phyloP scores from a whole-genome alignment of 1,140 invertebrate genomes.

The Lepeophtheirus salmonis region DNA sequence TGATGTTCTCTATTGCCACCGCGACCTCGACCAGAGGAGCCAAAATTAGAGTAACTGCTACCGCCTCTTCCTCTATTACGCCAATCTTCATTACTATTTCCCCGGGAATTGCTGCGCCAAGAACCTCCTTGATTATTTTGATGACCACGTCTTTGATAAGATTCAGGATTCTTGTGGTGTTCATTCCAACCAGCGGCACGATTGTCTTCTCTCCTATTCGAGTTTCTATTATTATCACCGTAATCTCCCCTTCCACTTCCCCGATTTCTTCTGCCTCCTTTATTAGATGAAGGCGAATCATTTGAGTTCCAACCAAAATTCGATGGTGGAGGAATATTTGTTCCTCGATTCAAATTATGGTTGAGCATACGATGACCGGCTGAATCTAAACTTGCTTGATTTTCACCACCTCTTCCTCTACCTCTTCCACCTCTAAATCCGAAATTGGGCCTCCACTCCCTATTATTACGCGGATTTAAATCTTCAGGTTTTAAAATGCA shows the following conservation, averaged over 20 bases:
- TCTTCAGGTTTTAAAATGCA: slow-evolving; percentile 59
- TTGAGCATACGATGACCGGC: slow-evolving; percentile 9
- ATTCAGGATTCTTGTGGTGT: too few species aligned
- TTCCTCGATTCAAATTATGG: background rate
- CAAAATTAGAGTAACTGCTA: too few species aligned
- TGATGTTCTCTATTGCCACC: background rate
- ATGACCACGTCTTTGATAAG: background rate
- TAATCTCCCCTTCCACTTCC: slow-evolving; percentile 9
- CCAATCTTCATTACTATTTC: too few species aligned
- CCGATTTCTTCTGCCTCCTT: slow-evolving; percentile 21
- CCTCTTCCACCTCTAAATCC: slow-evolving; percentile 32
- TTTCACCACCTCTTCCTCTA: slow-evolving; percentile 23
- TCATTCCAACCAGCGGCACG: too few species aligned
- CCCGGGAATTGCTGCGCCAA: too few species aligned
- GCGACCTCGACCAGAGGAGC: too few species aligned
- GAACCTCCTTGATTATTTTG: background rate
- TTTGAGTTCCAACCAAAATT: background rate
- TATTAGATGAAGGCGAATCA: background rate
- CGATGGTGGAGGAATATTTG: background rate
- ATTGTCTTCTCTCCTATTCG: background rate
- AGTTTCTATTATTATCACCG: slow-evolving; percentile 7
- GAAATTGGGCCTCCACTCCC: slow-evolving; percentile 5
- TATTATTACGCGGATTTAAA: slow-evolving; percentile 26
- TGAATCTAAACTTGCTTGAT: slow-evolving; percentile 27
- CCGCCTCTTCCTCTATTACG: background rate